Evolutionary conservation across 2,888 invertebrate genomes (phyloP).

Genomic region (Tortricodes alternella): DNA sequence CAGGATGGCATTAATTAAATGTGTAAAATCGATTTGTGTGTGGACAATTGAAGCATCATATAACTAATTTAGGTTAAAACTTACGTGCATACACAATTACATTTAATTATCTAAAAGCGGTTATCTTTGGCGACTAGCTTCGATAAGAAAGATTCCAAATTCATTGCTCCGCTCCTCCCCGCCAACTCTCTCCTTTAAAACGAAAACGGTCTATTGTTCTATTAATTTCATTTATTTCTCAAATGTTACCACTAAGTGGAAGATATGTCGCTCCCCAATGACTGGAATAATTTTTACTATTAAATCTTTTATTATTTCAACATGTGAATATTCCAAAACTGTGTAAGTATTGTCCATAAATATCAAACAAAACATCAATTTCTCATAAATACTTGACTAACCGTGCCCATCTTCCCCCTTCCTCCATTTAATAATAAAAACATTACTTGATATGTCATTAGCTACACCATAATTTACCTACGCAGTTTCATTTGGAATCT

Average conservation of each 20-base stretch:
- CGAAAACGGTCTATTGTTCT: slow-evolving; percentile 50
- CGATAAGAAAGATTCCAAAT: slow-evolving; percentile 81
- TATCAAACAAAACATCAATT: slow-evolving; percentile 62
- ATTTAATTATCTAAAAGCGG: slow-evolving; percentile 77
- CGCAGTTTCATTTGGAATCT: slow-evolving; percentile 76
- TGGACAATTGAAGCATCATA: slow-evolving; percentile 80
- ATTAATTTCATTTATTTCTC: slow-evolving; percentile 58
- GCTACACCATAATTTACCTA: slow-evolving; percentile 65
- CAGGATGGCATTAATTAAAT: slow-evolving; percentile 75
- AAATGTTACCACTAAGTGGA: slow-evolving; percentile 73
- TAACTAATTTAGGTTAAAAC: slow-evolving; percentile 70
- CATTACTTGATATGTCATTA: slow-evolving; percentile 80
- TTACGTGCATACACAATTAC: slow-evolving; percentile 77
- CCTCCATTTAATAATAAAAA: slow-evolving; percentile 62
- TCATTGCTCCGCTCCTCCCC: slow-evolving; percentile 42
- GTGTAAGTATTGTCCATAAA: slow-evolving; percentile 71
- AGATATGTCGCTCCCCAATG: slow-evolving; percentile 69
- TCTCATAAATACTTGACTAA: slow-evolving; percentile 62
- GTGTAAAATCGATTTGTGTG: slow-evolving; percentile 78
- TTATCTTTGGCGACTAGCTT: slow-evolving; percentile 76
- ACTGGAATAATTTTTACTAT: slow-evolving; percentile 74
- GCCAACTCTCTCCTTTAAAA: slow-evolving; percentile 35
- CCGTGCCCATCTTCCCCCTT: slow-evolving; percentile 46
- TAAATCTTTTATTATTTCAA: slow-evolving; percentile 74
- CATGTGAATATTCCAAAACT: slow-evolving; percentile 67